Base-by-base conservation (phyloP, 2,113 vertebrate species). In the Anas platyrhynchos region DNA sequence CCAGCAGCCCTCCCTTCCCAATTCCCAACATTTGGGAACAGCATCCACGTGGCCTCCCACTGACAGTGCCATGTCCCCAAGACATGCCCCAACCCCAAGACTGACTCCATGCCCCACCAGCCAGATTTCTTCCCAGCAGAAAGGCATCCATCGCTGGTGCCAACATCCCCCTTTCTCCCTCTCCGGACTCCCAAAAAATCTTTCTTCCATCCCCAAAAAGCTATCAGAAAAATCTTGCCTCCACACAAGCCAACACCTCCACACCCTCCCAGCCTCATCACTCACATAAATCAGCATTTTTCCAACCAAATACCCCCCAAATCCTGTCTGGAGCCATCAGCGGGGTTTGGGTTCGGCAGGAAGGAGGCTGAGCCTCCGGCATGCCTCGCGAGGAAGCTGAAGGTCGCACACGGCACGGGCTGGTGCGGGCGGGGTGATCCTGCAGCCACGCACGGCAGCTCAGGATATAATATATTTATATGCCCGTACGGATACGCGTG, bases 241-340 rank as follows among this genome's bases (percentile, higher is more conserved):
- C 17, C 5, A 1, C 36, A 7, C 11, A 68, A 83, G 18, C 26
- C 31, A 11, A 1, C 4, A 1, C 0, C 0, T 8, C 13, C 46
- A 3, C 29, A 7, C 6, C 5, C 3, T 0, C 31, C 46, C 36
- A 21, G 54, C 50, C 50, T 25, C 50, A 52, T 52, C 50, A 25
- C 50, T 26, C 23, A 25, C 13, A 25, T 13, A 52, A 52, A 52
- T 52, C 50, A 25, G 23, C 0, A 3, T 6, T 68, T 7, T 12
- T 11, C 4, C 27, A 13, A 56, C 71, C 16, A 16, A 48, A 61
- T 59, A 5, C 27, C 25, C 6, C 10, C 50, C n/a, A 59, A 14
- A 13, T 7, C 62, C 0, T 0, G n/a, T 32, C 26, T 7, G 16
- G 10, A 0, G n/a, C 55, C 56, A 0, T 26, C 18, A 3, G 32